Conservation (phyloP, 2,113 vertebrate species). For the Rattus norvegicus region GRCr8 NC_086039.1:4222501-4223000, state of each 20-base stretch:
- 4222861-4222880: conserved; percentile 81
- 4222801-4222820: conserved; percentile 80
- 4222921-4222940: conserved; percentile 67
- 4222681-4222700: conserved; percentile 65
- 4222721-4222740: conserved; percentile 66
- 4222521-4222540: conserved; percentile 86
- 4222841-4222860: conserved; percentile 78
- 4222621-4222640: conserved; percentile 80
- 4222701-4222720: conserved; percentile 77
- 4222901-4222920: conserved; percentile 51
- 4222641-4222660: conserved; percentile 82
- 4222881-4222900: conserved; percentile 82
- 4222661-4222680: conserved; percentile 87
- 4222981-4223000: conserved; percentile 82
- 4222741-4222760: conserved; percentile 72
- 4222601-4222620: conserved; percentile 83
- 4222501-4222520: conserved; percentile 88
- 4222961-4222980: conserved; percentile 81
- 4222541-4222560: conserved; percentile 86
- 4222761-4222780: conserved; percentile 46
- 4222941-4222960: conserved; percentile 81
- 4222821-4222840: conserved; percentile 78
- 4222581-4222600: conserved; percentile 84
- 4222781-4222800: conserved; percentile 77
- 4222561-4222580: conserved; percentile 86